A percentile compares a stretch with the other conserved stretches of the same genome.
Evolutionary conservation across 2,113 vertebrate species (phyloP).

Genomic region (Myotis lucifugus): DNA sequence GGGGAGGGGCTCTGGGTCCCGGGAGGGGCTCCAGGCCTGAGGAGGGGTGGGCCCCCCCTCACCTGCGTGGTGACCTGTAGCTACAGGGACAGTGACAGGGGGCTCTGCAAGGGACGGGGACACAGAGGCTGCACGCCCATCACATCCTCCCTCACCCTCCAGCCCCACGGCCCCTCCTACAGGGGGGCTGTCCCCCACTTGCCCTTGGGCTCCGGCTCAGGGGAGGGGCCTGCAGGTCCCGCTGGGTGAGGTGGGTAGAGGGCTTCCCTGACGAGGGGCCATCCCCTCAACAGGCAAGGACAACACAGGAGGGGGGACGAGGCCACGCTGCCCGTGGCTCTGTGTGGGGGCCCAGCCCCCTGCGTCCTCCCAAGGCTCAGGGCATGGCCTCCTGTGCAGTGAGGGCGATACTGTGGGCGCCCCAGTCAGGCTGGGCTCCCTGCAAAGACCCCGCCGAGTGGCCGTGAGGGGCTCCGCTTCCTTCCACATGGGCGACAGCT

Average conservation of each 20-base stretch:
- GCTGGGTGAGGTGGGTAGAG: rapidly evolving
- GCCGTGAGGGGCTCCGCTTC: not conserved
- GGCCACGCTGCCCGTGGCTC: not conserved
- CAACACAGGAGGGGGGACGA: not conserved
- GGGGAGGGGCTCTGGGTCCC: not conserved
- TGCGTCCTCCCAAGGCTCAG: rapidly evolving
- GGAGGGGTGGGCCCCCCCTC: not conserved
- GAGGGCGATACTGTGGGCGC: rapidly evolving
- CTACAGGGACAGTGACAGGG: not conserved
- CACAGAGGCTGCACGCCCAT: no score
- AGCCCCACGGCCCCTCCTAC: not conserved
- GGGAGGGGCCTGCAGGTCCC: not conserved
- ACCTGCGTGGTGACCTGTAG: not conserved
- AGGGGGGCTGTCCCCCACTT: no score
- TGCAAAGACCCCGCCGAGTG: rapidly evolving
- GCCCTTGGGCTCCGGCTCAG: not conserved
- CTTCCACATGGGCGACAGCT: rapidly evolving
- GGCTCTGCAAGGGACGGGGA: not conserved
- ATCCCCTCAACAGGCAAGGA: not conserved
- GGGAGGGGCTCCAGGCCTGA: not conserved
- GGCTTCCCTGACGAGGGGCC: not conserved
- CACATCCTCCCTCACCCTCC: not conserved
- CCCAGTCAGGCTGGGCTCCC: not conserved
- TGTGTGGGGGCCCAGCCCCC: not conserved
- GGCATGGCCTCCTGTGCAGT: not conserved